Evolutionary conservation across 2,113 vertebrate genomes (phyloP).

Genomic region (Pluvianellus socialis): DNA sequence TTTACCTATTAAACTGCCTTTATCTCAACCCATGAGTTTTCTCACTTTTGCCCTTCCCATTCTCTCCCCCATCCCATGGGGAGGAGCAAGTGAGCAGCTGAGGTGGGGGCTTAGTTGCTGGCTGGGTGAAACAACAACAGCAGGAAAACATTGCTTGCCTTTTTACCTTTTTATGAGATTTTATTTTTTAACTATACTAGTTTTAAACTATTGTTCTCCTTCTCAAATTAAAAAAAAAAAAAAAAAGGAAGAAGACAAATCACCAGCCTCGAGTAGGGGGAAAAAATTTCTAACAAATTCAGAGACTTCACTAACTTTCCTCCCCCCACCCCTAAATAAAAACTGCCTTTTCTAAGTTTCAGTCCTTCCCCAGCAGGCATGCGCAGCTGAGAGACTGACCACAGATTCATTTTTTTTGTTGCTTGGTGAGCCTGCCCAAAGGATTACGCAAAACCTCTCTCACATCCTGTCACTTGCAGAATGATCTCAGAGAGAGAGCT

Average conservation of each 20-base stretch:
- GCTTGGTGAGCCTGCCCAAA: background rate
- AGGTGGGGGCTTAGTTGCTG: background rate
- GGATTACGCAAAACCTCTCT: background rate
- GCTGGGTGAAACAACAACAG: background rate
- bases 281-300: background rate
- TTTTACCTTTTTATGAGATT: background rate
- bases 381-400: background rate
- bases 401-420: background rate
- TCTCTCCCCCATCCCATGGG: background rate
- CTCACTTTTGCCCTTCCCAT: background rate
- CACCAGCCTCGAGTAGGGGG: background rate
- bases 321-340: background rate
- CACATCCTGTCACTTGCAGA: background rate
- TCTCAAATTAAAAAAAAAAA: background rate
- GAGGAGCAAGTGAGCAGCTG: background rate
- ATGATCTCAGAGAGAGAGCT: background rate
- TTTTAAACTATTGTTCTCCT: background rate
- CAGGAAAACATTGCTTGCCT: background rate
- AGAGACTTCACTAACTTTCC: background rate
- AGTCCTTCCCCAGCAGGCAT: background rate
- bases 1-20: background rate
- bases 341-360: background rate
- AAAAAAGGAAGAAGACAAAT: background rate
- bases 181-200: background rate
- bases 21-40: background rate